These are phyloP conservation scores for Verasper variegatus DNA, from an alignment of 2,113 vertebrate species.

Conservation along the genomic window DNA sequence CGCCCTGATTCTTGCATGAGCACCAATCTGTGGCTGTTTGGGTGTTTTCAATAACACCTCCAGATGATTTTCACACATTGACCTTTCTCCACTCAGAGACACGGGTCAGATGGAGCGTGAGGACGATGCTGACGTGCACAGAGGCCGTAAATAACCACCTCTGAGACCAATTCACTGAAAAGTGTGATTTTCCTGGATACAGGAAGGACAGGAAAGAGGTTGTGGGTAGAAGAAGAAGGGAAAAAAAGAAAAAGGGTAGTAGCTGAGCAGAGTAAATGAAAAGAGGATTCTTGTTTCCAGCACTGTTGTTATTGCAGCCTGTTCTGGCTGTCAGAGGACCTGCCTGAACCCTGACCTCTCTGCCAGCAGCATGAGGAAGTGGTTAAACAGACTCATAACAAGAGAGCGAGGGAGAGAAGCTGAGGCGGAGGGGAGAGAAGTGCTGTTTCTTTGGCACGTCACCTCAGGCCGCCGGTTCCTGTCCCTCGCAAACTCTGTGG, in stretches of 20 bases:
- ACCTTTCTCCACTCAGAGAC: constrained; percentile 3
- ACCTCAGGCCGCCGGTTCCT: constrained; percentile 48
- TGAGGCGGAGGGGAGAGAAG: constrained; percentile 26
- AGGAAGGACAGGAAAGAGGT: constrained; percentile 17
- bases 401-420: constrained; percentile 46
- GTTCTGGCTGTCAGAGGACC: constrained; percentile 66
- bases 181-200: constrained; percentile 27
- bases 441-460: constrained; percentile 40
- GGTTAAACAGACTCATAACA: constrained; percentile 73
- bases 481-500: constrained; percentile 9
- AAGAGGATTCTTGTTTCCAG: constrained; percentile 47
- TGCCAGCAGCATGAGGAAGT: constrained; percentile 77
- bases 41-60: constrained; percentile 26
- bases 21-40: constrained; percentile 20
- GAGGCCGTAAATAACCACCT: constrained; percentile 1
- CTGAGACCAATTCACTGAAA: constrained; percentile 14
- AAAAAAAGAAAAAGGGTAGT: constrained; percentile 9
- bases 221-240: not conserved
- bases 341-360: constrained; percentile 71
- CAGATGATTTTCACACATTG: constrained; percentile 1
- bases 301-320: constrained; percentile 70
- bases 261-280: constrained; percentile 45
- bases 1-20: constrained; percentile 17
- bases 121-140: not conserved
- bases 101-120: not conserved